A percentile compares a stretch with the other conserved stretches of the same genome.
phyloP scores from a whole-genome alignment of 2,888 invertebrate genomes.

The Pandemis heparana region DNA sequence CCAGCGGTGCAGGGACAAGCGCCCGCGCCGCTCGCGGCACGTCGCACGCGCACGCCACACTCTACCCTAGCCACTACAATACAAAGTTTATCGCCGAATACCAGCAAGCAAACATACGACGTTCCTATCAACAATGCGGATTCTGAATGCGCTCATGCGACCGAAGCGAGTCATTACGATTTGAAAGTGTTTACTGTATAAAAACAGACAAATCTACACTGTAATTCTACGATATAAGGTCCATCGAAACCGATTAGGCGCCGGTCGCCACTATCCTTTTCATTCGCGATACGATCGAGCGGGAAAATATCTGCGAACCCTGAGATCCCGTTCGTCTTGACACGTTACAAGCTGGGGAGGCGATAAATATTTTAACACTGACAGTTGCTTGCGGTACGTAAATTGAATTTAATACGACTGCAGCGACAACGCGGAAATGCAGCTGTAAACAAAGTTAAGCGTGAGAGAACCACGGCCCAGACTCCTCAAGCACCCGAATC shows the following conservation, averaged over 20 bases:
- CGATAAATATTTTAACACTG: conserved; percentile 76
- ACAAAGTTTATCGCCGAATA: conserved; percentile 54
- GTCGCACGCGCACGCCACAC: conserved; percentile 49
- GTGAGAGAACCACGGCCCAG: conserved; percentile 67
- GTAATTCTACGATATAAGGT: conserved; percentile 68
- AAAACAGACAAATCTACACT: conserved; percentile 70
- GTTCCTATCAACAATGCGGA: conserved; percentile 56
- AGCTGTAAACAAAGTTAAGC: conserved; percentile 55
- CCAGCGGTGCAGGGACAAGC: conserved; percentile 77
- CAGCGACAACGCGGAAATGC: conserved; percentile 69
- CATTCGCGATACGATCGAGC: conserved; percentile 57
- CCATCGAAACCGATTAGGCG: conserved; percentile 56
- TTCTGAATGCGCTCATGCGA: conserved; percentile 82
- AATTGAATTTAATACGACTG: conserved; percentile 57
- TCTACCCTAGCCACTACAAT: conserved; percentile 51
- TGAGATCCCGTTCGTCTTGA: conserved; percentile 76
- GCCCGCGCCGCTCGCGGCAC: conserved; percentile 63
- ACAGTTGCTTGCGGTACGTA: conserved; percentile 62
- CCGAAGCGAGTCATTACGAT: conserved; percentile 83
- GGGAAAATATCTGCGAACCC: conserved; percentile 74
- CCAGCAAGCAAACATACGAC: conserved; percentile 55
- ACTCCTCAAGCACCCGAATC: conserved; percentile 61
- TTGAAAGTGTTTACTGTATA: conserved; percentile 67
- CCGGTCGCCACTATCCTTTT: conserved; percentile 60
- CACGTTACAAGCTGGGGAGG: conserved; percentile 72